These are phyloP conservation scores for Brachirus orientalis DNA, from an alignment of 2,113 vertebrate species.

Conservation along the genomic window DNA sequence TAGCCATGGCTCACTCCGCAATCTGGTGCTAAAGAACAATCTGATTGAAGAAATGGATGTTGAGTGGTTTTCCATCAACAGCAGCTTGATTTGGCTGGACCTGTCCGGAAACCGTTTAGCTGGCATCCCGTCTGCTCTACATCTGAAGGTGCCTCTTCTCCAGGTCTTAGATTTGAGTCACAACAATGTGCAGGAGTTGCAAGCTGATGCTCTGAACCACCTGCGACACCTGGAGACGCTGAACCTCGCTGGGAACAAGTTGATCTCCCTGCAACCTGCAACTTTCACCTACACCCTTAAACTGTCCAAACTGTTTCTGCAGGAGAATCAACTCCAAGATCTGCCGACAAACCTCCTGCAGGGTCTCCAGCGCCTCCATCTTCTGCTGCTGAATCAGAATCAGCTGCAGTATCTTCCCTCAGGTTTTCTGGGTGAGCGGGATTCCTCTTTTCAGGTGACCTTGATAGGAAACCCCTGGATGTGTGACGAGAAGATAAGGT, in stretches of 20 bases:
- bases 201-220: constrained; percentile 34
- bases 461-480: constrained; percentile 85
- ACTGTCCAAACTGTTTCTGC: constrained; percentile 83
- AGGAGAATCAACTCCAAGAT: constrained; percentile 73
- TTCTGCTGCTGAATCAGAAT: constrained; percentile 84
- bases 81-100: constrained; percentile 76
- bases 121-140: constrained; percentile 52
- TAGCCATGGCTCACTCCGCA: constrained; percentile 50
- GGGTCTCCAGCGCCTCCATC: constrained; percentile 65
- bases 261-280: constrained; percentile 55
- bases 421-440: constrained; percentile 55
- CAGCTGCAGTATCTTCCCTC: constrained; percentile 61
- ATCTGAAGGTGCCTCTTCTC: constrained; percentile 71
- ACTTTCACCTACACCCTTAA: constrained; percentile 63
- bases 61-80: constrained; percentile 74
- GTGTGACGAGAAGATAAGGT: constrained; percentile 74
- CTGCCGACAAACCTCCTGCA: constrained; percentile 72
- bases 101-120: constrained; percentile 79
- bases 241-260: constrained; percentile 80
- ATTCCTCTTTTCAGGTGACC: constrained; percentile 67
- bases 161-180: constrained; percentile 79
- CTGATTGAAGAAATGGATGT: constrained; percentile 49
- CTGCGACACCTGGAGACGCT: constrained; percentile 76
- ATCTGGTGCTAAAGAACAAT: constrained; percentile 83
- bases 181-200: constrained; percentile 80